Percentiles rank a stretch among this genome's conserved stretches.
Conservation (phyloP, 2,113 vertebrate species). For the Pterocles gutturalis region DNA sequence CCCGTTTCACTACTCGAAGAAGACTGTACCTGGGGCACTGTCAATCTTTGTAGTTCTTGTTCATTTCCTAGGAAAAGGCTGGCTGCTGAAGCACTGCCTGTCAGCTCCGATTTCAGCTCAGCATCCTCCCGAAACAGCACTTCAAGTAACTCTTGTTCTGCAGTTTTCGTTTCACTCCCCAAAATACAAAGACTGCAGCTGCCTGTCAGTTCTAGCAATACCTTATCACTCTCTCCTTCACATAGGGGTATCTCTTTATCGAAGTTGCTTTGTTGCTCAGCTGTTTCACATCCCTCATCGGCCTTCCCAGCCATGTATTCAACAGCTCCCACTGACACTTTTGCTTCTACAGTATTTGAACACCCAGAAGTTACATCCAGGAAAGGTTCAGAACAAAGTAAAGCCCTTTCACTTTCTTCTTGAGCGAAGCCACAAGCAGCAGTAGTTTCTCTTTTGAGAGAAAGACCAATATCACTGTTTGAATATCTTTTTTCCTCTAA, state of each 20-base stretch:
- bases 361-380: background rate
- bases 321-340: background rate
- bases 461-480: background rate
- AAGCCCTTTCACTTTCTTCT: background rate
- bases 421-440: background rate
- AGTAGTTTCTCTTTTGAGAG: background rate
- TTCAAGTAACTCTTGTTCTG: background rate
- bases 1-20: background rate
- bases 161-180: background rate
- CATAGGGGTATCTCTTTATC: background rate
- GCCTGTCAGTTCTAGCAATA: background rate
- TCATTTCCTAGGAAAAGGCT: background rate
- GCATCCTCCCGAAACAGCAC: background rate
- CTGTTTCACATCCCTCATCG: background rate
- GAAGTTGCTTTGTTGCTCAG: background rate
- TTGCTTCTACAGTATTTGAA: background rate
- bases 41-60: background rate
- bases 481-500: background rate
- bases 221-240: background rate
- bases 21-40: background rate
- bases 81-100: background rate
- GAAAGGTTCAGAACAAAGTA: background rate
- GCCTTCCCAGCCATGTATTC: background rate
- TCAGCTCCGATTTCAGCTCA: background rate
- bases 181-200: background rate